Conservation (phyloP, 2,113 vertebrate genomes). For the Regulus satrapa region DNA sequence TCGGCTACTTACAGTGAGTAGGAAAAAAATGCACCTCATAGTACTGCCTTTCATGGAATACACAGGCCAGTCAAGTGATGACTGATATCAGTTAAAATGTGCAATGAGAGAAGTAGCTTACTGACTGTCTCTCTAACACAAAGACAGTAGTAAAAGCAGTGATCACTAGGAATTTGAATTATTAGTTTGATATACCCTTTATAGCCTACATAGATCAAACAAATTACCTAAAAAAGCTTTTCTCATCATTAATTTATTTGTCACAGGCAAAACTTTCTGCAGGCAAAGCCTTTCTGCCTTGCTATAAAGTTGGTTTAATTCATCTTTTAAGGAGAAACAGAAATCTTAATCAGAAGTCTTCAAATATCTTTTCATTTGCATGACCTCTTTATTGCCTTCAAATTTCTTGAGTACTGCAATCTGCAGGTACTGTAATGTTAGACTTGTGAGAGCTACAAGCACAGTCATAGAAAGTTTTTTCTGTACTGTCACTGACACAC, state of each 20-base stretch:
- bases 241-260: background rate
- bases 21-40: background rate
- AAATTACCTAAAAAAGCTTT: background rate
- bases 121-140: background rate
- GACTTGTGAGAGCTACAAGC: background rate
- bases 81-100: background rate
- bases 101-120: background rate
- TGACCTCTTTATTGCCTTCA: background rate
- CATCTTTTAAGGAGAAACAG: background rate
- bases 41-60: background rate
- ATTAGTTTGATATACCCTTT: background rate
- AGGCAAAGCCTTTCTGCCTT: background rate
- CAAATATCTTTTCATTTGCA: background rate
- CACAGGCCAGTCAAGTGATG: background rate
- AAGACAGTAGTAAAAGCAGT: background rate
- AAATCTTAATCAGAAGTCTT: background rate
- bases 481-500: background rate
- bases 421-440: background rate
- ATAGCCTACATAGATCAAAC: background rate
- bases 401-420: background rate
- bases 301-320: background rate
- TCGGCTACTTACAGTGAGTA: background rate
- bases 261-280: background rate
- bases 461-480: background rate
- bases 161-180: background rate